Conservation (phyloP, 2,888 invertebrate genomes). For the Amiota mariae region DNA sequence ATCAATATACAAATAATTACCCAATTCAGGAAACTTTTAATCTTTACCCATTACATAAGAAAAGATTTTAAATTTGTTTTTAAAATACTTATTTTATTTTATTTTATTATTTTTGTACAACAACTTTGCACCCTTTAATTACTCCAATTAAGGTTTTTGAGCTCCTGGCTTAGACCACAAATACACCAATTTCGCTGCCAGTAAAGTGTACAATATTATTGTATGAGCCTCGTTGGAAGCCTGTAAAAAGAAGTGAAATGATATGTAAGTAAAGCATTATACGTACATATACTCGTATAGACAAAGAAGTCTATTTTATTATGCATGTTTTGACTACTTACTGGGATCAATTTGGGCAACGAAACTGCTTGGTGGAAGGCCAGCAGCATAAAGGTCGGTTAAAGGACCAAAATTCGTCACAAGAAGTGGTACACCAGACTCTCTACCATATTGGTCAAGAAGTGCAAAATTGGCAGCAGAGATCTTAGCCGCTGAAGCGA, state of each 20-base stretch:
- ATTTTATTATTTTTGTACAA: neutral
- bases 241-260: constrained; percentile 45
- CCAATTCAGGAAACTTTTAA: too few relatives aligned
- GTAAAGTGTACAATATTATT: constrained; percentile 49
- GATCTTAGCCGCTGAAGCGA: constrained; percentile 64
- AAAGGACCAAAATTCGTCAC: constrained; percentile 57
- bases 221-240: constrained; percentile 58
- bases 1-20: too few relatives aligned
- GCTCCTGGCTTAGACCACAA: constrained; percentile 51
- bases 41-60: too few relatives aligned
- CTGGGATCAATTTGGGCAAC: constrained; percentile 69
- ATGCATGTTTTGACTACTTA: constrained; percentile 47
- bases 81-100: constrained; percentile 22
- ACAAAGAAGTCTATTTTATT: neutral
- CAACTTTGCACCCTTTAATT: neutral
- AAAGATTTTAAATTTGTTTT: neutral
- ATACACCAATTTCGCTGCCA: constrained; percentile 58
- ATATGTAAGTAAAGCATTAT: neutral
- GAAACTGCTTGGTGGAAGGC: constrained; percentile 67
- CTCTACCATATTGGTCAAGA: constrained; percentile 60
- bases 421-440: constrained; percentile 64
- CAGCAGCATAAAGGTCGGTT: constrained; percentile 63
- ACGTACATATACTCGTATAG: neutral
- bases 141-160: neutral
- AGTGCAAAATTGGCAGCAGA: constrained; percentile 53